Percentiles rank a stretch among this genome's conserved stretches.
These are phyloP conservation scores for Oncorhynchus masou DNA, from an alignment of 2,113 vertebrate genomes.

Conservation along the genomic window DNA sequence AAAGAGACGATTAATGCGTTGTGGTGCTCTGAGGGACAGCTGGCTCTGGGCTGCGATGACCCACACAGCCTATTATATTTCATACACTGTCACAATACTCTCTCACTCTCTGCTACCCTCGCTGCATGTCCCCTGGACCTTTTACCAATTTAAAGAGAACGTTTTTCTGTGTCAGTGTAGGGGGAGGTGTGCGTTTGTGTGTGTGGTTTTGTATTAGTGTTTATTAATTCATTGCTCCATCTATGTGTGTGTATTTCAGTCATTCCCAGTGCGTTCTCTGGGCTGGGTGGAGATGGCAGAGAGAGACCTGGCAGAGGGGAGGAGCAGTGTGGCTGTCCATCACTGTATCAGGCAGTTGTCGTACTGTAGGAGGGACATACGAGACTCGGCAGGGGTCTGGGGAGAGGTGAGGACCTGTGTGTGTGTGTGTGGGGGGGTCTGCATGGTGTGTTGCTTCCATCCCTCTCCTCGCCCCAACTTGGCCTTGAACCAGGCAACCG, in stretches of 20 bases:
- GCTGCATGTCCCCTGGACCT: neutral
- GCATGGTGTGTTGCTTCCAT: neutral
- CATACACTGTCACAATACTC: constrained; percentile 14
- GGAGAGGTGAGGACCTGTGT: constrained; percentile 82
- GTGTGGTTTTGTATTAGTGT: constrained; percentile 16
- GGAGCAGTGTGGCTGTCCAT: constrained; percentile 89
- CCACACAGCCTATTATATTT: constrained; percentile 34
- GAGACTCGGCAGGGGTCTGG: constrained; percentile 93
- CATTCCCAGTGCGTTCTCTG: constrained; percentile 90
- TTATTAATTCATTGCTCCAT: neutral
- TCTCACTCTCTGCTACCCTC: neutral
- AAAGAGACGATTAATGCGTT: neutral
- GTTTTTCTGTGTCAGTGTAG: neutral
- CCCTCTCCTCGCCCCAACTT: no score
- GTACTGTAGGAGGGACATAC: constrained; percentile 95
- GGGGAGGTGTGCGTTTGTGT: neutral
- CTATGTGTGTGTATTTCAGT: constrained; percentile 64
- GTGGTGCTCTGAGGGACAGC: neutral
- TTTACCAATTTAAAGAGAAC: neutral
- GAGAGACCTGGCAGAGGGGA: constrained; percentile 86
- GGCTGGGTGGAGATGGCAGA: constrained; percentile 98
- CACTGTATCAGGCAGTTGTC: constrained; percentile 96
- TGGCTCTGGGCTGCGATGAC: neutral
- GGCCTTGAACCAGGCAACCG: no score
- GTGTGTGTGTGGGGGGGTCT: neutral